These are phyloP conservation scores for Promerops cafer DNA, from an alignment of 2,113 vertebrate genomes.

Conservation along the genomic window DNA sequence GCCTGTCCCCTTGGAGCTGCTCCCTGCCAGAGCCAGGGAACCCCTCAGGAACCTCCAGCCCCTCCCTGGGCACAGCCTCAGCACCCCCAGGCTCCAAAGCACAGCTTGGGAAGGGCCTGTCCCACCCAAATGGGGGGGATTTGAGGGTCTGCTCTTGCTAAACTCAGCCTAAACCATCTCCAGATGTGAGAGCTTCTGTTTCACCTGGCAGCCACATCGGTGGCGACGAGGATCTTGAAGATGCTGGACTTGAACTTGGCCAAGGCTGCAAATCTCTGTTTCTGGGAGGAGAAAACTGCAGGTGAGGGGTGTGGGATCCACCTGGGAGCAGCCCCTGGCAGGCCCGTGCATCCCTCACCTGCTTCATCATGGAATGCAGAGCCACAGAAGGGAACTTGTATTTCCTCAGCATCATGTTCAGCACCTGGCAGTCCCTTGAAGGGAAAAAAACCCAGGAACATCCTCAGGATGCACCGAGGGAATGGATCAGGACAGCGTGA, in stretches of 20 bases:
- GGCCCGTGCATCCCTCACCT: constrained; percentile 61
- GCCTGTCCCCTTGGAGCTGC: neutral
- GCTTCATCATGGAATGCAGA: constrained; percentile 97
- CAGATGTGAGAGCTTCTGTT: fast-evolving
- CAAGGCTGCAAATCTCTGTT: constrained; percentile 87
- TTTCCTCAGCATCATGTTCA: constrained; percentile 92
- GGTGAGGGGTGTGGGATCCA: fast-evolving
- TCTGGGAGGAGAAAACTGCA: constrained; percentile 53
- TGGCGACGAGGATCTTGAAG: constrained; percentile 91
- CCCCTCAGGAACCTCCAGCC: fast-evolving
- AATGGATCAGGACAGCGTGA: neutral
- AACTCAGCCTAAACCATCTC: neutral
- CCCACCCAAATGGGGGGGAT: fast-evolving
- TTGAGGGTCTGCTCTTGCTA: neutral
- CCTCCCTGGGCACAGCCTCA: neutral
- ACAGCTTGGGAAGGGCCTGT: neutral
- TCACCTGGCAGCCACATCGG: constrained; percentile 91
- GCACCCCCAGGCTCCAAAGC: neutral
- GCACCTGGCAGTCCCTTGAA: constrained; percentile 87
- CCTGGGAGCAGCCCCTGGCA: neutral
- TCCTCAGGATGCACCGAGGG: fast-evolving
- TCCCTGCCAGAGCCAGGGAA: neutral
- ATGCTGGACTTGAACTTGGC: constrained; percentile 95
- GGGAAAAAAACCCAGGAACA: fast-evolving
- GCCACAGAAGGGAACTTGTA: constrained; percentile 85